These are phyloP conservation scores for Spisula subtruncata DNA, from an alignment of 2,888 invertebrate species.

Conservation along the genomic window DNA sequence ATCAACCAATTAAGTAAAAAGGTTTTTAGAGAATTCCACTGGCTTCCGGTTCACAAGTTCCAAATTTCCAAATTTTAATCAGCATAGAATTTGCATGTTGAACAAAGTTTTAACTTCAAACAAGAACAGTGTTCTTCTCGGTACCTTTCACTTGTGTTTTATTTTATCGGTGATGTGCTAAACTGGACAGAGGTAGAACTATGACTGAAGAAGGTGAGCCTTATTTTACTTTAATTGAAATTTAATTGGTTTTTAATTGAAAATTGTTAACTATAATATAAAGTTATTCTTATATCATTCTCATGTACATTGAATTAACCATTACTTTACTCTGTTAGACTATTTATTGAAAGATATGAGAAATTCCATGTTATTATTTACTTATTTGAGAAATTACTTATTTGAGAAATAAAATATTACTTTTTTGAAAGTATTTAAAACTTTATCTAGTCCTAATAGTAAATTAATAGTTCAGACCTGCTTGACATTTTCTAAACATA, in stretches of 20 bases:
- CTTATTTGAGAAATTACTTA: too few relatives aligned
- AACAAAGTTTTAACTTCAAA: neutral
- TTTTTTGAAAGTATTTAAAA: too few relatives aligned
- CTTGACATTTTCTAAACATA: too few relatives aligned
- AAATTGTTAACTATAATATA: neutral
- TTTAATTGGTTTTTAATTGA: constrained; percentile 8
- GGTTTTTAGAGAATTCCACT: constrained; percentile 9
- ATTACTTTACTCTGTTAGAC: too few relatives aligned
- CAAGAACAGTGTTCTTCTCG: neutral
- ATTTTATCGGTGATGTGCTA: constrained; percentile 18
- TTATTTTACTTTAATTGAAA: neutral
- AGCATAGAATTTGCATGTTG: neutral
- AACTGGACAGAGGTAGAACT: neutral
- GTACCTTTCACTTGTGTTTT: neutral
- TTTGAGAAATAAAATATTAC: too few relatives aligned
- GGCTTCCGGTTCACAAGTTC: neutral
- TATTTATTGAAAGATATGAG: too few relatives aligned
- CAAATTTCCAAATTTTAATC: too few relatives aligned
- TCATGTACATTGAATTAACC: too few relatives aligned
- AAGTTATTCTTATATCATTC: too few relatives aligned
- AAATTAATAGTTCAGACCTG: too few relatives aligned
- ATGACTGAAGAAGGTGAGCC: constrained; percentile 49
- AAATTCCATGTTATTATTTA: too few relatives aligned
- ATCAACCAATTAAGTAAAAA: constrained; percentile 28
- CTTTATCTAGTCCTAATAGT: too few relatives aligned